These are phyloP conservation scores for Druceiella hillmani DNA, from an alignment of 2,888 invertebrate species.

Conservation along the genomic window DNA sequence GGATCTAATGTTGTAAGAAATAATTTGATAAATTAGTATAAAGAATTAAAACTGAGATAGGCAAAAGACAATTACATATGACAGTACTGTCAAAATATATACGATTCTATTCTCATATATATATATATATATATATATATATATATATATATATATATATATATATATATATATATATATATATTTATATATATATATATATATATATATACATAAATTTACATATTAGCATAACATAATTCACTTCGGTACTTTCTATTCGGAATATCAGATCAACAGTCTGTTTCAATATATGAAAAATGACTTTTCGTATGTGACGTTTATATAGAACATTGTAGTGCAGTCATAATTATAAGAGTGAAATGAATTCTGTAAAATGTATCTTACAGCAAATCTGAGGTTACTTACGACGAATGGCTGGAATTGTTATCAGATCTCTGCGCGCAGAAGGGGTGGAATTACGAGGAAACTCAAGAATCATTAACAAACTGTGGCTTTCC, in stretches of 20 bases:
- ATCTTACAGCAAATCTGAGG: constrained; percentile 35
- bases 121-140: constrained; percentile 8
- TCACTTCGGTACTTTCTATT: too few relatives aligned
- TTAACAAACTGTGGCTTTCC: constrained; percentile 39
- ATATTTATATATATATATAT: constrained; percentile 12
- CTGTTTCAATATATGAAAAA: too few relatives aligned
- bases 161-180: constrained; percentile 15
- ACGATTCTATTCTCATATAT: background rate
- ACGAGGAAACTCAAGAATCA: constrained; percentile 27
- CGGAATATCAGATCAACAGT: too few relatives aligned
- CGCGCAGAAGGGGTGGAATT: constrained; percentile 27
- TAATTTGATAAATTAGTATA: too few relatives aligned
- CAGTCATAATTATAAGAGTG: too few relatives aligned
- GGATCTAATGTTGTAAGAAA: too few relatives aligned
- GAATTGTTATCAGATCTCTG: constrained; percentile 33
- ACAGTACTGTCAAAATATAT: too few relatives aligned
- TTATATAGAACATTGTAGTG: too few relatives aligned
- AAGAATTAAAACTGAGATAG: too few relatives aligned
- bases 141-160: constrained; percentile 12
- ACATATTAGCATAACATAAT: constrained; percentile 11
- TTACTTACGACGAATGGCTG: constrained; percentile 35
- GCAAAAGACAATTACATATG: too few relatives aligned
- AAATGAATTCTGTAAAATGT: too few relatives aligned
- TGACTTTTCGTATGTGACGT: too few relatives aligned
- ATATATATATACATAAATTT: constrained; percentile 14